phyloP scores from a whole-genome alignment of 2,113 vertebrate species.

The Lagopus leucura region DNA sequence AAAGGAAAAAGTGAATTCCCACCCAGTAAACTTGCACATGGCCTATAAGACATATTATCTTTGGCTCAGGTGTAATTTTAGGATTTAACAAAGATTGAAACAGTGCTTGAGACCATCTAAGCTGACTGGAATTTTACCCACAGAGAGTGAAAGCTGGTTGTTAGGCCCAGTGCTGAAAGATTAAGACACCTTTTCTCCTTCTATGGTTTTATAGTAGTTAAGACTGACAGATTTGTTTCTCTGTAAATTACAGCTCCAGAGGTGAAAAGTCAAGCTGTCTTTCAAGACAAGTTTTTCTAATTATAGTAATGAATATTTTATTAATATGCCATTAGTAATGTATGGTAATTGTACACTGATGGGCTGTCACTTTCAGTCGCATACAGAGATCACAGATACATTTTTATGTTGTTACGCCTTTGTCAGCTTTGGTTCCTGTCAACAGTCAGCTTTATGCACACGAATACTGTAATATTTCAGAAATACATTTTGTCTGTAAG shows the following conservation, averaged over 20 bases:
- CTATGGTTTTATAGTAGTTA: background rate
- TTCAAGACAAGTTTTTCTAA: constrained; percentile 34
- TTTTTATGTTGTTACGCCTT: constrained; percentile 3
- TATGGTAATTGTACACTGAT: constrained; percentile 9
- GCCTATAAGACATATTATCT: background rate
- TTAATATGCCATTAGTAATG: constrained; percentile 50
- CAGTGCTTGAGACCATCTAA: background rate
- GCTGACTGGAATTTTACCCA: background rate
- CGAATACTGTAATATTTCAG: background rate
- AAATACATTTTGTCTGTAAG: background rate
- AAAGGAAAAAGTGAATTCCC: background rate
- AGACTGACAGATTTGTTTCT: background rate
- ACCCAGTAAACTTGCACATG: background rate
- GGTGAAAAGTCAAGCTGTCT: constrained; percentile 52
- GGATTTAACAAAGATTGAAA: background rate
- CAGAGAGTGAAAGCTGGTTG: background rate
- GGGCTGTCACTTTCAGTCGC: constrained; percentile 7
- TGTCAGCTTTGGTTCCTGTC: constrained; percentile 13
- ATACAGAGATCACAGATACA: background rate
- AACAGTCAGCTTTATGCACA: background rate
- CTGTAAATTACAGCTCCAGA: constrained; percentile 24
- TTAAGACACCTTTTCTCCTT: background rate
- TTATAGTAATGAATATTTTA: constrained; percentile 21
- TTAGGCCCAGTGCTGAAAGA: constrained; percentile 3
- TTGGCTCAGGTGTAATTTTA: background rate